Conservation (phyloP, 2,113 vertebrate species). For the Gila orcuttii region DNA sequence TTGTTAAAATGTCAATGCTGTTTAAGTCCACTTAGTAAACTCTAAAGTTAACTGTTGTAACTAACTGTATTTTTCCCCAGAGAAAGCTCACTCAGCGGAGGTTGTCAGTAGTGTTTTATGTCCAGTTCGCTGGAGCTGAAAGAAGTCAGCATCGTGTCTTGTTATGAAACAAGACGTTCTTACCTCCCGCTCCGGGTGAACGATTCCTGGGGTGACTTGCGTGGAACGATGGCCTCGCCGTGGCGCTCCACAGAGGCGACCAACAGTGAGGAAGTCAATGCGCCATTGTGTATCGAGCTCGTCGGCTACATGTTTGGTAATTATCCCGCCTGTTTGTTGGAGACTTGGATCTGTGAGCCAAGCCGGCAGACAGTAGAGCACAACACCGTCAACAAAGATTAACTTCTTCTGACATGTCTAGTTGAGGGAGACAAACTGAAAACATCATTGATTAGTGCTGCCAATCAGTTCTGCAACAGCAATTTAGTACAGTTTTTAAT, state of each 20-base stretch:
- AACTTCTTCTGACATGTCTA: conserved; percentile 69
- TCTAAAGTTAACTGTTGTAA: background rate
- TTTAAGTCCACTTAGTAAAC: background rate
- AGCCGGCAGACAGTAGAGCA: conserved; percentile 65
- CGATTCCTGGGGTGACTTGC: conserved; percentile 64
- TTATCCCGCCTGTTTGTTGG: conserved; percentile 72
- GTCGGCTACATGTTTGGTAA: conserved; percentile 78
- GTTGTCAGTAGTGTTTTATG: conserved; percentile 79
- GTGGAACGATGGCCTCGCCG: conserved; percentile 59
- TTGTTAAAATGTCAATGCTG: background rate
- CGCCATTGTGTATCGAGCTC: conserved; percentile 76
- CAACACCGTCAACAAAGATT: conserved; percentile 72
- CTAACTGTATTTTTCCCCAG: conserved; percentile 32
- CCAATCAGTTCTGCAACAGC: background rate
- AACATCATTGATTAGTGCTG: background rate
- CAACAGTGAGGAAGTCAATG: conserved; percentile 83
- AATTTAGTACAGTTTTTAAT: background rate
- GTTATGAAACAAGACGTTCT: conserved; percentile 82
- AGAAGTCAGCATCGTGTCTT: conserved; percentile 84
- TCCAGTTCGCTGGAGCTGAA: conserved; percentile 84
- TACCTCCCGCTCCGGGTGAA: conserved; percentile 70
- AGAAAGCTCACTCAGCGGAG: conserved; percentile 62
- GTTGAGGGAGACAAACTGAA: conserved; percentile 55
- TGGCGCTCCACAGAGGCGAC: conserved; percentile 68
- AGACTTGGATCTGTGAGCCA: conserved; percentile 68